These are phyloP conservation scores for Ectemnius lituratus DNA, from an alignment of 2,888 invertebrate species.

Conservation along the genomic window DNA sequence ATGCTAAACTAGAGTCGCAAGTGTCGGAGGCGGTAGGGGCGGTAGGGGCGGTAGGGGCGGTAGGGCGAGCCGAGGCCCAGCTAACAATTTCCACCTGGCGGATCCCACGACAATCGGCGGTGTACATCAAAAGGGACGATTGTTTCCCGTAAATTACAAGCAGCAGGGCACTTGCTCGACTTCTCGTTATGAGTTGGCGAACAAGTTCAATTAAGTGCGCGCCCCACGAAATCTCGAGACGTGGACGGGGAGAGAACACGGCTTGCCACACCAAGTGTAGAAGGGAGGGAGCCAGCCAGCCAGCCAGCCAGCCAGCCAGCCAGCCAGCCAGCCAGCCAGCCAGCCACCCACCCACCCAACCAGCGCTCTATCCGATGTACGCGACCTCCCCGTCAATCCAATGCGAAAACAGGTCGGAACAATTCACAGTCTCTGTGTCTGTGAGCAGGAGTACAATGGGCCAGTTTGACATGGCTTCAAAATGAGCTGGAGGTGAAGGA, in stretches of 20 bases:
- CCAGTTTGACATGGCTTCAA: too few species aligned
- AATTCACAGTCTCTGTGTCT: background rate
- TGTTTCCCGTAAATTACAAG: constrained; percentile 78
- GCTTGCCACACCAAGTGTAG: constrained; percentile 66
- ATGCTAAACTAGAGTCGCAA: background rate
- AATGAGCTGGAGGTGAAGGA: too few species aligned
- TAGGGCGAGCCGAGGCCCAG: too few species aligned
- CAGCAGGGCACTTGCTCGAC: constrained; percentile 74
- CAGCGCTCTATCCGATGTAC: too few species aligned
- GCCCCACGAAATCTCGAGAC: constrained; percentile 23
- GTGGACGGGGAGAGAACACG: constrained; percentile 62
- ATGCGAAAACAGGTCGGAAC: too few species aligned
- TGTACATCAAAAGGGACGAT: constrained; percentile 75
- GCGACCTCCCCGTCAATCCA: too few species aligned
- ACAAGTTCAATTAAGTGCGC: constrained; percentile 78
- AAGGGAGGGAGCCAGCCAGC: too few species aligned
- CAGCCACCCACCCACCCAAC: too few species aligned
- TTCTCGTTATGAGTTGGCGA: constrained; percentile 77
- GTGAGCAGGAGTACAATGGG: constrained; percentile 18
- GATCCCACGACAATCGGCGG: constrained; percentile 67
- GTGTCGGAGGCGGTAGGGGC: background rate
- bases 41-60: too few species aligned
- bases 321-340: too few species aligned
- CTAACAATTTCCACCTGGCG: constrained; percentile 36
- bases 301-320: too few species aligned